phyloP scores from a whole-genome alignment of 1,140 invertebrate species.

The Brachionus paranguensis region DNA sequence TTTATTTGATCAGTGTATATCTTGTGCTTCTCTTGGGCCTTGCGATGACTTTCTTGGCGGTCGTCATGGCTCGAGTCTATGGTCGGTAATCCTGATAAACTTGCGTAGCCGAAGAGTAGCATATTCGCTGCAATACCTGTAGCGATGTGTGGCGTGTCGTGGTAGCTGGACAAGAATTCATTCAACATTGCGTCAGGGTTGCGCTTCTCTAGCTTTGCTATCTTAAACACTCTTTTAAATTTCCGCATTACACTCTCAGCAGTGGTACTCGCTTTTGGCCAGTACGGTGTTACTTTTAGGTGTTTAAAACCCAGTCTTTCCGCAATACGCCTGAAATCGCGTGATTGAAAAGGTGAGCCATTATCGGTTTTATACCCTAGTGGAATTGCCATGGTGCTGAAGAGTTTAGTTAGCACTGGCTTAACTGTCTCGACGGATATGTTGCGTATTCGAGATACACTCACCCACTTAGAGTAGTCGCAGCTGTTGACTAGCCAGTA shows the following conservation, averaged over 20 bases:
- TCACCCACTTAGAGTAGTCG: not conserved
- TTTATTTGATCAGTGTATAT: not conserved
- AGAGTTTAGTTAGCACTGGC: not conserved
- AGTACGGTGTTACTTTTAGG: not conserved
- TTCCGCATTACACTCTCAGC: not conserved
- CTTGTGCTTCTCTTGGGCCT: not conserved
- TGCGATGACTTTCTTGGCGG: not conserved
- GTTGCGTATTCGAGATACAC: not conserved
- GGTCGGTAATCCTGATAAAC: not conserved
- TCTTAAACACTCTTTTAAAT: not conserved
- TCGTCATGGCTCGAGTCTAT: not conserved
- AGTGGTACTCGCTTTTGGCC: not conserved
- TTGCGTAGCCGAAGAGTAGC: not conserved
- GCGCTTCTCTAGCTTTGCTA: not conserved
- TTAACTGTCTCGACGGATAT: not conserved
- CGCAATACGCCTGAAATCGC: not conserved
- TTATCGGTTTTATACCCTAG: not conserved
- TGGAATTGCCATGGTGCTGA: not conserved
- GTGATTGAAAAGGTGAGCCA: not conserved
- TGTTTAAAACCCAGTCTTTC: not conserved
- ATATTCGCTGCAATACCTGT: not conserved
- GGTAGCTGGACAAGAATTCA: not conserved
- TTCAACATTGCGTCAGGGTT: not conserved
- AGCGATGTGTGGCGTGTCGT: not conserved
- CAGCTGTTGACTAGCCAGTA: not conserved